Conservation (phyloP, 2,797 vertebrate genomes). For the Valencia hispanica region DNA sequence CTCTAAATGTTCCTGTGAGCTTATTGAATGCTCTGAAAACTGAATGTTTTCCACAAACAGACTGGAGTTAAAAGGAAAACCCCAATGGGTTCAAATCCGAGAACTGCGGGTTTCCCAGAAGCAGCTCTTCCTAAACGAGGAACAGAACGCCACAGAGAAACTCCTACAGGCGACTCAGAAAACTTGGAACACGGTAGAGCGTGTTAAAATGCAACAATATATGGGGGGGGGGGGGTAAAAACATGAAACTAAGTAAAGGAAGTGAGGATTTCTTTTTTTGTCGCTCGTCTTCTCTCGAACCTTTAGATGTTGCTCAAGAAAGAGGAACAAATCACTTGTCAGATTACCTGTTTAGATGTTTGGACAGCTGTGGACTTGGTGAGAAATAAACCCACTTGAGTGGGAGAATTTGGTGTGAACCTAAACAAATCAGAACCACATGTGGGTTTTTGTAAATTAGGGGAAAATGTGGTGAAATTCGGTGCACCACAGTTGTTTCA, state of each 20-base stretch:
- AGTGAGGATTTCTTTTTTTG: background rate
- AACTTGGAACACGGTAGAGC: no score
- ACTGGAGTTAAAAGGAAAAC: background rate
- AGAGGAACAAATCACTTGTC: background rate
- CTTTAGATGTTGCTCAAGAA: background rate
- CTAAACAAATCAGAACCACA: background rate
- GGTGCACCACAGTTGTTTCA: background rate
- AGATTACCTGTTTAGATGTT: background rate
- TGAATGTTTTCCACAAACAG: background rate
- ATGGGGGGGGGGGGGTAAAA: background rate
- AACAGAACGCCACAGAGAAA: background rate
- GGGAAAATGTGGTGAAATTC: background rate
- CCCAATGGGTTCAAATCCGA: background rate
- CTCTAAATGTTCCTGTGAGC: background rate
- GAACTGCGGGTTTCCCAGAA: background rate
- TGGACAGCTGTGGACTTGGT: background rate
- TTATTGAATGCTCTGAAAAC: background rate
- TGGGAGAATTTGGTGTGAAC: background rate
- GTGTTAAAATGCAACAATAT: background rate
- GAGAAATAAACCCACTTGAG: background rate
- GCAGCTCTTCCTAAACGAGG: background rate
- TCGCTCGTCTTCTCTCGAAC: background rate
- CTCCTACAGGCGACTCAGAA: background rate
- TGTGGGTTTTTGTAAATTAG: slow-evolving; percentile 1
- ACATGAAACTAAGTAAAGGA: background rate